Percentiles rank a stretch among this genome's conserved stretches.
phyloP scores from a whole-genome alignment of 2,113 vertebrate species.

The Erinaceus europaeus region DNA sequence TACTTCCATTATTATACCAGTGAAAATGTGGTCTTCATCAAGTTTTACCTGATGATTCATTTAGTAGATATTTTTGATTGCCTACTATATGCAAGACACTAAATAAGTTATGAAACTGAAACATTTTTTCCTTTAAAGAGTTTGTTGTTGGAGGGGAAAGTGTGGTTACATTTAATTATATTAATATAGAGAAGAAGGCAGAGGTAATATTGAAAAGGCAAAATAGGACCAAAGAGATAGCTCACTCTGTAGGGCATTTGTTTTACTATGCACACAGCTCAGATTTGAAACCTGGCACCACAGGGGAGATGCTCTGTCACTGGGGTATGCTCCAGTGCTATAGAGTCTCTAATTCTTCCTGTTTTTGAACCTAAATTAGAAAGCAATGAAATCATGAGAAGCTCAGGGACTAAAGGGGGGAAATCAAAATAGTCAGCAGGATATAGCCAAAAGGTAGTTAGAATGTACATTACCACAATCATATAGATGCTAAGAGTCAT shows the following conservation, averaged over 20 bases:
- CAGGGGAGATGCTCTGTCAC: too few species aligned
- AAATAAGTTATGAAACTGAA: neutral
- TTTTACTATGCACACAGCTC: too few species aligned
- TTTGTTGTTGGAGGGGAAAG: neutral
- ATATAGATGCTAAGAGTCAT: neutral
- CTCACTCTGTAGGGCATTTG: too few species aligned
- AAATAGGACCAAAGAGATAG: too few species aligned
- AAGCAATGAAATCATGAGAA: too few species aligned
- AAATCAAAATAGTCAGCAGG: neutral
- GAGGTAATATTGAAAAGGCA: neutral
- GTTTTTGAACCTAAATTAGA: neutral
- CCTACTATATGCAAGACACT: neutral
- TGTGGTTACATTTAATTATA: neutral
- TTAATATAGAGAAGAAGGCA: neutral
- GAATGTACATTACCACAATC: neutral
- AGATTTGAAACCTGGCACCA: too few species aligned
- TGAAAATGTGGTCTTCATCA: neutral
- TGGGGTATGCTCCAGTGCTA: too few species aligned
- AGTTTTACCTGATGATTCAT: conserved; percentile 6
- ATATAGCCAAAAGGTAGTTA: neutral
- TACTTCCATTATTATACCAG: neutral
- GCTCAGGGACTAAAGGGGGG: too few species aligned
- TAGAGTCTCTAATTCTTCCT: too few species aligned
- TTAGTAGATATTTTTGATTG: conserved; percentile 22
- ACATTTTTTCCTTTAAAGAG: neutral